These are phyloP conservation scores for Paracanthobrama guichenoti DNA, from an alignment of 2,113 vertebrate genomes.

Conservation along the genomic window DNA sequence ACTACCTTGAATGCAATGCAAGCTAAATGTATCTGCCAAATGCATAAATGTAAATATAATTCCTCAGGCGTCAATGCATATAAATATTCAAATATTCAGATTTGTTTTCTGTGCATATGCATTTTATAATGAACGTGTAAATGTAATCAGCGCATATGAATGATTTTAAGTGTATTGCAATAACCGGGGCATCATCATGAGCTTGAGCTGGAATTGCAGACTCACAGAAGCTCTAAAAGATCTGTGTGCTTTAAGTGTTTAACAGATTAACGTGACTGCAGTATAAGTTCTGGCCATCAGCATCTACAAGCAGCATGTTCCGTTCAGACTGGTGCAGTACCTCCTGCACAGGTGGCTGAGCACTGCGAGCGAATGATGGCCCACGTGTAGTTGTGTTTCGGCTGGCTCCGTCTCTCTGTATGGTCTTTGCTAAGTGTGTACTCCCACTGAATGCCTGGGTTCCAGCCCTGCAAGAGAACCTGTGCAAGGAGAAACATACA, in stretches of 20 bases:
- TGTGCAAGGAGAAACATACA: constrained; percentile 53
- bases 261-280: background rate
- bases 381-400: constrained; percentile 83
- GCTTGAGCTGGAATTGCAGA: background rate
- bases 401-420: constrained; percentile 62
- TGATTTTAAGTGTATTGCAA: background rate
- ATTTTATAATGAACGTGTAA: background rate
- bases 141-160: background rate
- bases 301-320: background rate
- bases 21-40: background rate
- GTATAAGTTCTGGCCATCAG: background rate
- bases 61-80: background rate
- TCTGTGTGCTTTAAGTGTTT: background rate
- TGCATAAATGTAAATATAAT: background rate
- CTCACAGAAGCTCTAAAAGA: background rate
- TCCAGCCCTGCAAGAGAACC: constrained; percentile 85
- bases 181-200: background rate
- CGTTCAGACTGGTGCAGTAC: constrained; percentile 63
- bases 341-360: constrained; percentile 83
- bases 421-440: constrained; percentile 74
- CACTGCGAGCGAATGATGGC: constrained; percentile 80
- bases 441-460: constrained; percentile 85
- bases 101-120: background rate
- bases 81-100: background rate
- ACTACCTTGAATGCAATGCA: background rate